phyloP scores from a whole-genome alignment of 2,113 vertebrate genomes.

The Burhinus bistriatus region DNA sequence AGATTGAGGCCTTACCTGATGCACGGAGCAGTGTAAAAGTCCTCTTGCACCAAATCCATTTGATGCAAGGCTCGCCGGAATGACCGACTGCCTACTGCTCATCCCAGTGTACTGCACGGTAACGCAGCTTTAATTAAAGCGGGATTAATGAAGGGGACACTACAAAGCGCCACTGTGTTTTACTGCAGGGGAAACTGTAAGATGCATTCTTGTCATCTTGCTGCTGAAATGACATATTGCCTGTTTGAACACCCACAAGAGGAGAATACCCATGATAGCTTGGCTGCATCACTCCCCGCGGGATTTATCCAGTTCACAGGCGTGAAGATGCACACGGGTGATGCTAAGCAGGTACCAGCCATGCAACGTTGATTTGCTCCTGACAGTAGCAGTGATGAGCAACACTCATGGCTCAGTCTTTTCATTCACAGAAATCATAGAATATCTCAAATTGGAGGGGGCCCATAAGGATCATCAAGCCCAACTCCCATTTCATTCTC shows the following conservation, averaged over 20 bases:
- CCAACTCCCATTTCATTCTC: not conserved
- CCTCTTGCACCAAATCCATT: not conserved
- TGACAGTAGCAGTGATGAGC: not conserved
- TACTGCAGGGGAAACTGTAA: not conserved
- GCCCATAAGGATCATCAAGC: not conserved
- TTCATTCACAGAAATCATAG: not conserved
- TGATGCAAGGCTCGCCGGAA: not conserved
- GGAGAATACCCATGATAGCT: not conserved
- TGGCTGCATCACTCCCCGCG: not conserved
- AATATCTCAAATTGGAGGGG: not conserved
- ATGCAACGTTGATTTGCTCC: not conserved
- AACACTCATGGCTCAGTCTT: not conserved
- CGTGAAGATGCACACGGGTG: not conserved
- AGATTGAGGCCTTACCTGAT: not conserved
- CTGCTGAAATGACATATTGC: not conserved
- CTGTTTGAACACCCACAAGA: not conserved
- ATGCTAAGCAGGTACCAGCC: not conserved
- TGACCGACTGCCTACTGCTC: not conserved
- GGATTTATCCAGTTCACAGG: not conserved
- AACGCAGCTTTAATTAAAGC: not conserved
- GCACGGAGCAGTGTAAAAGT: not conserved
- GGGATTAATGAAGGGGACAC: not conserved
- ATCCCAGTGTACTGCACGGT: not conserved
- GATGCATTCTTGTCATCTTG: not conserved
- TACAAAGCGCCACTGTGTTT: not conserved